Evolutionary conservation across 2,797 vertebrate species (phyloP).

Genomic region (Chromis chromis): DNA sequence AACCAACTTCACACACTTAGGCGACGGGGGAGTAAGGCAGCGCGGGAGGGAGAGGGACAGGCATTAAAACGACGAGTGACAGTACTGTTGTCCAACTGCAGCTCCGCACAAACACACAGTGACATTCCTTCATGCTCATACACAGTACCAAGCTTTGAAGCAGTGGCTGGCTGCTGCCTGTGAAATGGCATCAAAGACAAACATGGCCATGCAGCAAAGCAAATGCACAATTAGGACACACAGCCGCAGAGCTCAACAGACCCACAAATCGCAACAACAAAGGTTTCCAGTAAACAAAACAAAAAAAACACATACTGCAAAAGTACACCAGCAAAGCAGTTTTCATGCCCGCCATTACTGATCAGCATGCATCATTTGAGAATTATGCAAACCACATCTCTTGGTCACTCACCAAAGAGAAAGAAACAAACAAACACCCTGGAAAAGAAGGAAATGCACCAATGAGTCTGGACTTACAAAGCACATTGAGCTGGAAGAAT

Average conservation of each 20-base stretch:
- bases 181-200: constrained; percentile 85
- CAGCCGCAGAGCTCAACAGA: constrained; percentile 73
- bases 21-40: constrained; percentile 50
- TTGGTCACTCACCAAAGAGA: constrained; percentile 44
- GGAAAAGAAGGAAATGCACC: constrained; percentile 9
- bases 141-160: constrained; percentile 80
- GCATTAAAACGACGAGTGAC: constrained; percentile 81
- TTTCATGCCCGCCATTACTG: constrained; percentile 47
- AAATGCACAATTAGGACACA: constrained; percentile 83
- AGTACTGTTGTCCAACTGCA: constrained; percentile 81
- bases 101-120: constrained; percentile 78
- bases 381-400: constrained; percentile 49
- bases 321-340: constrained; percentile 50
- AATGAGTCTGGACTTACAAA: constrained; percentile 83
- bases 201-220: constrained; percentile 80
- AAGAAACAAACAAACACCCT: constrained; percentile 16
- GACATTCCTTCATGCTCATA: constrained; percentile 81
- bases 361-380: constrained; percentile 64
- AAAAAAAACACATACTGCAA: constrained; percentile 37
- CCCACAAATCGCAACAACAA: constrained; percentile 79
- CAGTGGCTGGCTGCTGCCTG: constrained; percentile 80
- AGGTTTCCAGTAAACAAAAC: constrained; percentile 70
- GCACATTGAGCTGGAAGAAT: constrained; percentile 87
- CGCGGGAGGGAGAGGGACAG: constrained; percentile 69
- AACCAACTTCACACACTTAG: constrained; percentile 67